Evolutionary conservation across 2,113 vertebrate genomes (phyloP), one percentile per base, ranked within the genome.

Genomic region (Anoplopoma fimbria): DNA sequence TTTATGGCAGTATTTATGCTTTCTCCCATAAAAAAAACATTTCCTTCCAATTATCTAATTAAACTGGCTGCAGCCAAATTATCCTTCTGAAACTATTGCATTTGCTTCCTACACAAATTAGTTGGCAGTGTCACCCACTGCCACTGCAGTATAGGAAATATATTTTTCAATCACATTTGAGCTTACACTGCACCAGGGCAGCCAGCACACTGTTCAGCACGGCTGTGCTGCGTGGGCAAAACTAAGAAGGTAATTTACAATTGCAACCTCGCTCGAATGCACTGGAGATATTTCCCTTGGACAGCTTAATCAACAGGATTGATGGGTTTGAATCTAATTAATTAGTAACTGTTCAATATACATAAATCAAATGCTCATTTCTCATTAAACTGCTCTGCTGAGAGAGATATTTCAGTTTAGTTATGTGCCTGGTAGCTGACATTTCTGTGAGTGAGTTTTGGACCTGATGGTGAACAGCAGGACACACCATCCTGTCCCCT

Each of bases 231-330:
- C 76, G 83, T 90, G 77, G 90, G 87, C 91, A 89, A 83, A 88
- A 86, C 77, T 38, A 75, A 83, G 81, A 70, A 77, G 71, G 82
- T 81, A 45, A 91, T 93, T 92, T 90, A 87, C 81, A 91, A 90
- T 61, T 90, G 65, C 83, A 80, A 45, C 72, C 71, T 67, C 2
- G 58, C 75, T 67, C 2, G 27, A 81, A 57, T 7, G 68, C 23
- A 5, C 51, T 36, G 75, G 55, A 83, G 73, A 82, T 29, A 63
- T 86, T 88, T 81, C 33, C 74, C 76, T n/a, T 1, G 40, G 85
- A 84, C 88, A 73, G 85, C 85, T 85, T 27, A 79, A 65, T 89
- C 87, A 63, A 81, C 61, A 6, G 67, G 83, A 93, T 91, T 61
- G 61, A 90, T 91, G 68, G 79, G 5, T 77, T 42, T 58, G 33